These are phyloP conservation scores for Nyctibius bracteatus DNA, from an alignment of 2,113 vertebrate genomes.

Conservation along the genomic window DNA sequence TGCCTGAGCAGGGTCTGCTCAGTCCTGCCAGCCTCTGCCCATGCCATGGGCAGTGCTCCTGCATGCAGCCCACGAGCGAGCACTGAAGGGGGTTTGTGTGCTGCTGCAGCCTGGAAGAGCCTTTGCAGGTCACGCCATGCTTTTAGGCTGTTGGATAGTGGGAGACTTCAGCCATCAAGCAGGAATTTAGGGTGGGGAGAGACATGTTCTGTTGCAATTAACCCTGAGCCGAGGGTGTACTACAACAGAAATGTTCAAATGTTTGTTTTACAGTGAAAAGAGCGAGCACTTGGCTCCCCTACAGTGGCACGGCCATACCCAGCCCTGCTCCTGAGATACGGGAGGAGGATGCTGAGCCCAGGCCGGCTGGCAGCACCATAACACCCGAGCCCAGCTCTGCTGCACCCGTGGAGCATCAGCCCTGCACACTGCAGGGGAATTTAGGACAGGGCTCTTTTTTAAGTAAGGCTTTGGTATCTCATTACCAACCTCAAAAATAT, in stretches of 20 bases:
- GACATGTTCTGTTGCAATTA: fast-evolving
- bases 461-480: constrained; percentile 31
- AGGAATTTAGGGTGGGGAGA: not conserved
- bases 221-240: not conserved
- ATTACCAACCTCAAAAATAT: constrained; percentile 65
- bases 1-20: fast-evolving
- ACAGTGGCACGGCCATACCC: fast-evolving
- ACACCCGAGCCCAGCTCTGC: not conserved
- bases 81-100: fast-evolving
- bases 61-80: not conserved
- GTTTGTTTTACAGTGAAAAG: not conserved
- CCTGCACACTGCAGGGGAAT: constrained; percentile 11
- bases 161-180: not conserved
- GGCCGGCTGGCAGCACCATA: fast-evolving
- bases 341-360: not conserved
- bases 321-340: fast-evolving
- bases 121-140: not conserved
- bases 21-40: not conserved
- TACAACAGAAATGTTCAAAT: fast-evolving
- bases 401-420: not conserved
- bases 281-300: fast-evolving
- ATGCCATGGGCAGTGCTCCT: fast-evolving
- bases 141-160: not conserved
- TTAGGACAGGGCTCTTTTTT: not conserved
- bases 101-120: not conserved